Evolutionary conservation across 2,797 vertebrate species (phyloP), one percentile per base, ranked within the genome.

Genomic region (Coendou prehensilis): DNA sequence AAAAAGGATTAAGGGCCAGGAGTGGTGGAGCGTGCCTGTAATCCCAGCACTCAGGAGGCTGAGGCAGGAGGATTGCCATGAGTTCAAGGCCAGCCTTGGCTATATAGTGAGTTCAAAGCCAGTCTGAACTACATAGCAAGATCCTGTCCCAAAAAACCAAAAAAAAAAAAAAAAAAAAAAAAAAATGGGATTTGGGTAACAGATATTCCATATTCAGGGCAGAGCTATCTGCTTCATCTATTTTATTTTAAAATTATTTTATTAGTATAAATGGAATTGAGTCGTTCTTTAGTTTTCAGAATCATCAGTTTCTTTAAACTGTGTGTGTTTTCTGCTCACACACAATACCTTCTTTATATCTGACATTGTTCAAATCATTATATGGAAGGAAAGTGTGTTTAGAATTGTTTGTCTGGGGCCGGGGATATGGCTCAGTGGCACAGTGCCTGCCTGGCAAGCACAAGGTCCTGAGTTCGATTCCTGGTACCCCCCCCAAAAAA

Each of bases 331-430:
- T 73, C 75, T 82, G 59, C 28, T 54, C 22, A 76, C 30, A 33
- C 41, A 15, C 1, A 47, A 80, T 81, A 69, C 33, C 87, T 64
- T 64, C 13, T 28, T 76, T 67, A 52, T 41, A 45, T 80, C 37
- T 93, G 41, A n/a, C 10, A 9, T 79, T 89, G 0, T 50, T 95
- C 78, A 79, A 41, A 79, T 30, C 9, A 28, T 37, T n/a, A 57
- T 84, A 71, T 91, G 87, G 50, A 33, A 87, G 63, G n/a, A 87
- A 90, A 84, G 71, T 87, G 26, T 83, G 22, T 71, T 93, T 41
- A 93, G 45, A 71, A 76, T 69, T 87, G 14, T 6, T 78, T 59
- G 22, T 33, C 41, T n/a, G 28, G 37, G 37, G 37, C 37, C 37
- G 2, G 37, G 37, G 37, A 41, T 41, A 41, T 41, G 2, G 37